Evolutionary conservation across 2,113 vertebrate species (phyloP).

Genomic region (Uria lomvia): DNA sequence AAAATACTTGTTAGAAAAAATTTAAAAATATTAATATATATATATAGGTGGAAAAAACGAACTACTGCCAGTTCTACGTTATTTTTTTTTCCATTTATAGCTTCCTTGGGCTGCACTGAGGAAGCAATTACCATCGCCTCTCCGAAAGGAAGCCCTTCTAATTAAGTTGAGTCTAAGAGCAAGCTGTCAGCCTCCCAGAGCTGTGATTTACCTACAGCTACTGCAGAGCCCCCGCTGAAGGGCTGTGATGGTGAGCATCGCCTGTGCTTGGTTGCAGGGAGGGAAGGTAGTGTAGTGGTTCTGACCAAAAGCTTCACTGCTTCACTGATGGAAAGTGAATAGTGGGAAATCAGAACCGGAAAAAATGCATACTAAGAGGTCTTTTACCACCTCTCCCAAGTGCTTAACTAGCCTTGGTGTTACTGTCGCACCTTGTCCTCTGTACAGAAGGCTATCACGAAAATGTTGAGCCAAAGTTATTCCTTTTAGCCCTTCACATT

Average conservation of each 20-base stretch:
- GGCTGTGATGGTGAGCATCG: not conserved
- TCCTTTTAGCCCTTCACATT: not conserved
- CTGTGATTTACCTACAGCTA: not conserved
- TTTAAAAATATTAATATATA: not conserved
- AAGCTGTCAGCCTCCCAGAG: not conserved
- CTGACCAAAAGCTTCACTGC: not conserved
- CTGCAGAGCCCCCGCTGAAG: not conserved
- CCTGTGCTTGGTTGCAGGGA: not conserved
- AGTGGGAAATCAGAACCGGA: not conserved
- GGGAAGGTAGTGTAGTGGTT: fast-evolving
- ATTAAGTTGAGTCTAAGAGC: not conserved
- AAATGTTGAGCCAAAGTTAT: not conserved
- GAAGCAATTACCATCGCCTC: not conserved
- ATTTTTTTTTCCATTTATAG: not conserved
- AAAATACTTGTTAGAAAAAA: not conserved
- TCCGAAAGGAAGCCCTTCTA: not conserved
- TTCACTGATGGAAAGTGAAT: not conserved
- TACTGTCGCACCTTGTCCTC: not conserved
- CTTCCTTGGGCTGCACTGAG: not conserved
- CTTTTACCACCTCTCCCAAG: not conserved
- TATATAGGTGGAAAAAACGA: not conserved
- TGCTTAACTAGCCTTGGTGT: not conserved
- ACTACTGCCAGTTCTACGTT: not conserved
- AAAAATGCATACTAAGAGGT: not conserved
- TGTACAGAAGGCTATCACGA: not conserved